phyloP scores from a whole-genome alignment of 2,797 vertebrate genomes.

The Helostoma temminkii region DNA sequence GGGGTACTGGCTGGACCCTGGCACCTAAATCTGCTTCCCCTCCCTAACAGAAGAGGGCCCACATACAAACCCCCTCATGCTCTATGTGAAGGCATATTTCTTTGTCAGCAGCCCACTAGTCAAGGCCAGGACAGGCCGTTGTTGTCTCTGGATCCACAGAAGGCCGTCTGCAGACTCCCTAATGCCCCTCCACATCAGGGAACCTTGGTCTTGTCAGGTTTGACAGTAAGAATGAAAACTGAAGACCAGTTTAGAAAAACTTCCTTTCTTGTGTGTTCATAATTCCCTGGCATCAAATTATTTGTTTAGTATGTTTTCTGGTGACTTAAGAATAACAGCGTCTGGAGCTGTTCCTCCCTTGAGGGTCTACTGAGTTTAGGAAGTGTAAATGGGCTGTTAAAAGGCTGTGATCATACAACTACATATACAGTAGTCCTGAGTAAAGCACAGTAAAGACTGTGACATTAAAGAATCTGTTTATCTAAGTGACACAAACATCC shows the following conservation, averaged over 20 bases:
- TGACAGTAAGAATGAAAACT: slow-evolving; percentile 48
- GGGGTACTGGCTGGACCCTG: slow-evolving; percentile 60
- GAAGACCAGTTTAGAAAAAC: slow-evolving; percentile 23
- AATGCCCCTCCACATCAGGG: slow-evolving; percentile 33
- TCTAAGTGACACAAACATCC: slow-evolving; percentile 18
- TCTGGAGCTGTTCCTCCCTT: slow-evolving; percentile 40
- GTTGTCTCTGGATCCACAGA: slow-evolving; percentile 18
- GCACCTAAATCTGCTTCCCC: slow-evolving; percentile 21
- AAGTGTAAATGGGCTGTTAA: slow-evolving; percentile 63
- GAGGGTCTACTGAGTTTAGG: slow-evolving; percentile 42
- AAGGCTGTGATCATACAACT: slow-evolving; percentile 38
- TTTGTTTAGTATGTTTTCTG: slow-evolving; percentile 41
- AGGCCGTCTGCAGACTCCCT: slow-evolving; percentile 31
- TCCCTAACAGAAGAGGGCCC: slow-evolving; percentile 40
- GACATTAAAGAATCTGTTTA: slow-evolving; percentile 20
- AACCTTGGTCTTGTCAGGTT: slow-evolving; percentile 60
- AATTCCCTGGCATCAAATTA: slow-evolving; percentile 58
- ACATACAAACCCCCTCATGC: slow-evolving; percentile 19
- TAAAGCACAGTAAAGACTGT: slow-evolving; percentile 5
- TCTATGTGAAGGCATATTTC: slow-evolving; percentile 44
- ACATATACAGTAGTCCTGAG: slow-evolving; percentile 10
- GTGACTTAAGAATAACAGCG: slow-evolving; percentile 54
- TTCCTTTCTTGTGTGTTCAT: slow-evolving; percentile 33
- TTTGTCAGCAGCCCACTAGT: slow-evolving; percentile 39
- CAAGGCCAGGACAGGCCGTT: slow-evolving; percentile 51